Percentiles rank a stretch among this genome's conserved stretches.
Evolutionary conservation across 35 echinoderm and acorn worm species (phyloP).

Genomic region (Nesometra sesokonis): DNA sequence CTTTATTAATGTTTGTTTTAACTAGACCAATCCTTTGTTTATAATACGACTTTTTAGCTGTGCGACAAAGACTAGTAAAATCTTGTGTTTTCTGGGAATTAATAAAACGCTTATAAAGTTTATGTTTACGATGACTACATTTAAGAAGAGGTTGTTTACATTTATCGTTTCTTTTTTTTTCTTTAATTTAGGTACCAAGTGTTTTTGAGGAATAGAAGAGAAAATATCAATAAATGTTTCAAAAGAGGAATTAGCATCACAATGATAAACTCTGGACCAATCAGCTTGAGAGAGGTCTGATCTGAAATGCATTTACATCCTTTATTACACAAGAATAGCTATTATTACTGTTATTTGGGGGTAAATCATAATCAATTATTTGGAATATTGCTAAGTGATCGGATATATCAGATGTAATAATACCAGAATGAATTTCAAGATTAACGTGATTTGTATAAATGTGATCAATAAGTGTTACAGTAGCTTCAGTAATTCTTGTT

Average conservation of each 20-base stretch:
- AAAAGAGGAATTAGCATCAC: not conserved
- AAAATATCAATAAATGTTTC: not conserved
- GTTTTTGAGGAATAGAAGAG: not conserved
- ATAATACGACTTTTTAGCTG: not conserved
- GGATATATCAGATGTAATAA: not conserved
- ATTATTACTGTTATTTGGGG: not conserved
- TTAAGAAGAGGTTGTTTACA: not conserved
- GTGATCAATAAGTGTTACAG: not conserved
- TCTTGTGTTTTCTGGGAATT: not conserved
- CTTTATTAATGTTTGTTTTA: not conserved
- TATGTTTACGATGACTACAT: not conserved
- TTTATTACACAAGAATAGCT: not conserved
- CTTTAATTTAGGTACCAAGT: not conserved
- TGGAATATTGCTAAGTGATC: conserved; percentile 1
- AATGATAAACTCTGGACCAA: not conserved
- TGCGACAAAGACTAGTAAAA: not conserved
- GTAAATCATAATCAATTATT: not conserved
- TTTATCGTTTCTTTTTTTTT: not conserved
- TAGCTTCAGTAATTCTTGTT: conserved; percentile 4
- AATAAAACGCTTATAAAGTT: not conserved
- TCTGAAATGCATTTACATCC: not conserved
- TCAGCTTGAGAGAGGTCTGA: not conserved
- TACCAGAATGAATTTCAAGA: not conserved
- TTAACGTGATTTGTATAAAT: not conserved
- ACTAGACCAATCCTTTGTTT: not conserved